Evolutionary conservation across 2,797 vertebrate species (phyloP).

Genomic region (Brotula barbata): DNA sequence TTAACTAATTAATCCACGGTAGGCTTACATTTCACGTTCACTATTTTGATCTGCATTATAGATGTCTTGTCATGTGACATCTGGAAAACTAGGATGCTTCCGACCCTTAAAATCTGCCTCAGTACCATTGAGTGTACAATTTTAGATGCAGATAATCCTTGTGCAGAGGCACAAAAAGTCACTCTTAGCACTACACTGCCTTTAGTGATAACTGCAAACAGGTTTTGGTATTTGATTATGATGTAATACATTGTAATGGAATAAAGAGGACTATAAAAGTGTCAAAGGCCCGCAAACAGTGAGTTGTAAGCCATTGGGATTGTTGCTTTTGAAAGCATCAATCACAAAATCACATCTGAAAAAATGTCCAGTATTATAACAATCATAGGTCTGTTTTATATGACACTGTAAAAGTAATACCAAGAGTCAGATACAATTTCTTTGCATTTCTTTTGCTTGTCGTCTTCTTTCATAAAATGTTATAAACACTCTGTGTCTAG

Average conservation of each 20-base stretch:
- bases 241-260: constrained; percentile 74
- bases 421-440: constrained; percentile 10
- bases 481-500: background rate
- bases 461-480: background rate
- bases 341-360: constrained; percentile 59
- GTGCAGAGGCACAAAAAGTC: constrained; percentile 29
- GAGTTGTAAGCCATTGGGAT: constrained; percentile 67
- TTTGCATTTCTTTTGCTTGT: background rate
- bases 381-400: constrained; percentile 37
- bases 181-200: constrained; percentile 43
- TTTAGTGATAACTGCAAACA: constrained; percentile 50
- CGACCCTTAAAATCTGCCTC: background rate
- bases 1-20: background rate
- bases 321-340: constrained; percentile 61
- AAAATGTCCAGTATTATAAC: constrained; percentile 46
- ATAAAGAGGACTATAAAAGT: constrained; percentile 73
- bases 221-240: constrained; percentile 54
- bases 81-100: background rate
- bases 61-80: background rate
- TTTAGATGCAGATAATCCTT: constrained; percentile 17
- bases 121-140: constrained; percentile 9
- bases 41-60: background rate
- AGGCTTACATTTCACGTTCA: background rate
- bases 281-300: constrained; percentile 69
- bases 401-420: constrained; percentile 32